Base-by-base conservation (phyloP, 1,140 invertebrate species). In the Drosophila guanche region DNA sequence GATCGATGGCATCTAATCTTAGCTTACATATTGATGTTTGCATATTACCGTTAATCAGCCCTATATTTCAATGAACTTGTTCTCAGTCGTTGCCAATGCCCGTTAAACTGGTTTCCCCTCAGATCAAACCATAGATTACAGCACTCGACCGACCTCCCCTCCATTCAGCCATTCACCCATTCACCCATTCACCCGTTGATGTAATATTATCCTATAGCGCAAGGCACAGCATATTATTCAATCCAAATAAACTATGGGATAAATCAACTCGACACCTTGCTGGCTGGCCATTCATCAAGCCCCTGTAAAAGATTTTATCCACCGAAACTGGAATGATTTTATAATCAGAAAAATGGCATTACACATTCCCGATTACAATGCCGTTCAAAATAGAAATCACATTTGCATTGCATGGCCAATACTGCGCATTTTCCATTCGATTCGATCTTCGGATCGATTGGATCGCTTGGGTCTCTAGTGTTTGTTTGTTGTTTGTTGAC, bases 331-430 rank as follows among this genome's bases (percentile, higher is more conserved):
- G 68, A 75, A 50, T 60, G 58, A 66, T 60, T 69, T 60, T 57
- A 68, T 67, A 79, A 79, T 84, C 56, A 63, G 61, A 63, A 60
- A 46, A 20, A 40, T 20, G 8, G 0, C 23, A 69, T 48, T 54
- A 12, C n/a, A 33, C 47, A 69, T 56, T 57, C 41, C 33, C 57
- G 79, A 41, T 60, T 57, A 43, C 53, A 63, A 45, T 60, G 56
- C 29, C 59, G 73, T 81, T 83, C 68, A 81, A 81, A 66, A 81
- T 78, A 47, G 63, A 69, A 83, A 78, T 69, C 74, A 83, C 80
- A 84, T 84, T 84, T 79, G 67, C 80, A 85, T 84, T 79, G 67
- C 80, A 61, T 79, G 80, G 10, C 33, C 46, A 56, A 10, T 77
- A 72, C 61, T 65, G 72, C 71, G 71, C 68, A 85, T 61, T 84